Evolutionary conservation across 2,888 invertebrate species (phyloP), one percentile per base, ranked within the genome.

Genomic region (Isotomurus palustris): DNA sequence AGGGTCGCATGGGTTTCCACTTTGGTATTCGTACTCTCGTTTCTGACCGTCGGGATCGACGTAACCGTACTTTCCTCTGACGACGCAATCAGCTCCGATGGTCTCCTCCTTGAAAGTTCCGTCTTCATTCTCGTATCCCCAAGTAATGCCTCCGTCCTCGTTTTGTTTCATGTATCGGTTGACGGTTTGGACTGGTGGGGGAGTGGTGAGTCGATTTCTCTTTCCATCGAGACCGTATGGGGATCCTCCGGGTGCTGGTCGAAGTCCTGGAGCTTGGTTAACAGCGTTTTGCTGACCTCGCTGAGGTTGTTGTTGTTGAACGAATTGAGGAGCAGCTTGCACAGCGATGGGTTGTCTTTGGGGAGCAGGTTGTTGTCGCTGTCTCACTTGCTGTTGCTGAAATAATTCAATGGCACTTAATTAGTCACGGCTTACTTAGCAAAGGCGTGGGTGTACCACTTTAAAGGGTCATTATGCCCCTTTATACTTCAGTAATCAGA

Each of bases 61-160:
- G 50, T 70, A 70, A 28, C 70, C 70, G 32, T 70, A 70, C 49
- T 70, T 70, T 45, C 70, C 70, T 21, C 70, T 60, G 12, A 70
- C 70, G 28, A 70, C 70, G 29, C 70, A 70, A 47, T 70, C 70
- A 35, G 63, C 63, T 40, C 70, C 70, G 22, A 70, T 53, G 29
- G 69, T 70, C 40, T 70, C 70, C 54, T 70, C 69, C 47, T 70
- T 70, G 60, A 70, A 70, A 10, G 69, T 69, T 29, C 70, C 70
- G 25, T 70, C 70, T 43, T 69, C 62, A 50, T 70, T 70, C 43
- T 65, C 64, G 25, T 70, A 69, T 17, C 70, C 70, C 70, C 70
- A 70, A 21, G 70, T 68, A 3, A 70, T 64, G 12, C 63, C 63
- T 3, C 70, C 70, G 43, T 70, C 70, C 10, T 66, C 68, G 41